Percentiles rank a stretch among this genome's conserved stretches.
Evolutionary conservation across 2,113 vertebrate genomes (phyloP).

Genomic region (Istiophorus platypterus): DNA sequence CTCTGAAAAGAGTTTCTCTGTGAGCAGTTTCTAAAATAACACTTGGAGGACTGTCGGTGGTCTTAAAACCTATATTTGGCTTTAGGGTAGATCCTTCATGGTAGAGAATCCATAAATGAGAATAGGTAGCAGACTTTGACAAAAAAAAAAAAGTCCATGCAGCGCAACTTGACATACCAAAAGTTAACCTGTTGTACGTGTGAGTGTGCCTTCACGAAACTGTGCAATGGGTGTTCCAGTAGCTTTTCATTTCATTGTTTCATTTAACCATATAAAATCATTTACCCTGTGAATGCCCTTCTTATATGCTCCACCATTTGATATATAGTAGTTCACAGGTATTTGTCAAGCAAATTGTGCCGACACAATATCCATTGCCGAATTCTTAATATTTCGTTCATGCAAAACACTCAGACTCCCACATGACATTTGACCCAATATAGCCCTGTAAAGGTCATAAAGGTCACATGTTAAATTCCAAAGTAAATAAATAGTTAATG

Average conservation of each 20-base stretch:
- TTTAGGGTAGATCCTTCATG: not conserved
- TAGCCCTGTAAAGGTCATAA: constrained; percentile 1
- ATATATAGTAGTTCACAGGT: not conserved
- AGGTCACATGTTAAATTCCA: constrained; percentile 1
- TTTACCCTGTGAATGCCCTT: not conserved
- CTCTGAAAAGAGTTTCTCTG: constrained; percentile 38
- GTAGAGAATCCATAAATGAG: not conserved
- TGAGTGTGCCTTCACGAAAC: not conserved
- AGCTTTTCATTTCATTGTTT: not conserved
- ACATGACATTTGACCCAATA: constrained; percentile 34
- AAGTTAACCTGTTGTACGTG: not conserved
- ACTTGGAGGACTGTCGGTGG: constrained; percentile 13
- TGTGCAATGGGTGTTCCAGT: not conserved
- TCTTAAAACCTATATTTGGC: constrained; percentile 23
- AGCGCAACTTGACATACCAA: not conserved
- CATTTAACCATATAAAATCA: constrained; percentile 2
- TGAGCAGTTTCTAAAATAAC: constrained; percentile 30
- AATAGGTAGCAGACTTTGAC: not conserved
- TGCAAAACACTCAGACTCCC: not conserved
- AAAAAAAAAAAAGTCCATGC: not conserved
- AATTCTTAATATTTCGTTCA: constrained; percentile 16
- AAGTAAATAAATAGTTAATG: constrained; percentile 40
- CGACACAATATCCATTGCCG: not conserved
- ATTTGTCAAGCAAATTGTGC: constrained; percentile 36
- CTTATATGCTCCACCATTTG: constrained; percentile 18